phyloP scores from a whole-genome alignment of 2,797 vertebrate species.

The Macrochelys suwanniensis region DNA sequence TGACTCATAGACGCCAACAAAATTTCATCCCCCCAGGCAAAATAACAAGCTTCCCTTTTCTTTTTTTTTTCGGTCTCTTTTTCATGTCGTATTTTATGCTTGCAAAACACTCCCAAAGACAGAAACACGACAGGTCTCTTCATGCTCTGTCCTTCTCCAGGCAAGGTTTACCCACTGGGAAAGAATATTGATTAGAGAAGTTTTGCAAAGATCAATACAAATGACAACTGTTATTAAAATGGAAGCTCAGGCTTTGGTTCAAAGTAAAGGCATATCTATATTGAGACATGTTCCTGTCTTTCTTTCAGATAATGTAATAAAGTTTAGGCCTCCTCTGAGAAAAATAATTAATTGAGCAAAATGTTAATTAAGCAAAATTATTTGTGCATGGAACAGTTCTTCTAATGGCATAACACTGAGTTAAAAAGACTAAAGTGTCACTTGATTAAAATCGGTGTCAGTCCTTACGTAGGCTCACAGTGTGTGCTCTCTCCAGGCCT shows the following conservation, averaged over 20 bases:
- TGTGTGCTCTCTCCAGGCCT: accelerated
- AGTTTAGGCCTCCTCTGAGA: constrained; percentile 29
- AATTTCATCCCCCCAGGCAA: constrained; percentile 10
- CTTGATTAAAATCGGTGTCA: background rate
- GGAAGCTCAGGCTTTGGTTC: background rate
- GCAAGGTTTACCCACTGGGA: constrained; percentile 27
- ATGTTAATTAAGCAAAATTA: constrained; percentile 2
- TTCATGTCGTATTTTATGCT: constrained; percentile 38
- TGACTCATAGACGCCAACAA: constrained; percentile 7
- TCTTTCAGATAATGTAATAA: constrained; percentile 20
- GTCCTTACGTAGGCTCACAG: background rate
- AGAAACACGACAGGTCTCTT: constrained; percentile 46
- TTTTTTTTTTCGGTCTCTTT: background rate
- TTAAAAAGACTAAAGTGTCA: background rate
- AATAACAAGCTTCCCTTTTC: background rate
- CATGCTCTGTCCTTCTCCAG: background rate
- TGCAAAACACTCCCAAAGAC: background rate
- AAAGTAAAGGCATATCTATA: background rate
- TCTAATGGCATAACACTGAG: background rate
- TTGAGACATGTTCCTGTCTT: background rate
- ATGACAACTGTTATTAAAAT: constrained; percentile 14
- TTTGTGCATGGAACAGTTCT: constrained; percentile 2
- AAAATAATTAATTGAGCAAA: constrained; percentile 46
- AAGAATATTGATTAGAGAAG: constrained; percentile 26
- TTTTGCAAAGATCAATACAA: constrained; percentile 28